Evolutionary conservation across 2,888 invertebrate genomes (phyloP).

Genomic region (Heteropelma amictum): DNA sequence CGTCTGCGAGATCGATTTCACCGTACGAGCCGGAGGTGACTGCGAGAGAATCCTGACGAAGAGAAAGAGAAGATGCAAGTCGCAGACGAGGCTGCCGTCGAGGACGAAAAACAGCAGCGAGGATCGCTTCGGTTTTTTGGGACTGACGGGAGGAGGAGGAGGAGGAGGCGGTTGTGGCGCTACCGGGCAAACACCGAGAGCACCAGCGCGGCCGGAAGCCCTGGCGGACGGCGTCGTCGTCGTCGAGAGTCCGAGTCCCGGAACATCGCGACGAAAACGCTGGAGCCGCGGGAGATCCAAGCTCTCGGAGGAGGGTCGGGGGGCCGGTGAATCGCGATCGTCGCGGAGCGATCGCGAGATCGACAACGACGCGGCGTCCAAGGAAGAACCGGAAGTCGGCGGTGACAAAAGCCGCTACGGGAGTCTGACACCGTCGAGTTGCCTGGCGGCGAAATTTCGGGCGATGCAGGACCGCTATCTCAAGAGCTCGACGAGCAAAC

Average conservation of each 20-base stretch:
- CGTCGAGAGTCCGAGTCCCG: constrained; percentile 57
- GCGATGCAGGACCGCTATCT: constrained; percentile 86
- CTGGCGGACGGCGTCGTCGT: too few relatives aligned
- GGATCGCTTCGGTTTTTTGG: constrained; percentile 67
- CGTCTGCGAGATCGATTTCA: constrained; percentile 71
- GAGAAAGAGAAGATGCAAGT: constrained; percentile 72
- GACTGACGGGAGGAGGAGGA: constrained; percentile 44
- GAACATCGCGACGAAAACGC: constrained; percentile 52
- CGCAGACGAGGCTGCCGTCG: constrained; percentile 69
- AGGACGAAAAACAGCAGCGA: constrained; percentile 50
- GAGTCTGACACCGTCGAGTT: constrained; percentile 75
- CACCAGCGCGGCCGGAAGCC: too few relatives aligned
- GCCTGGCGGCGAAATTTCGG: constrained; percentile 84
- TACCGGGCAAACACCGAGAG: too few relatives aligned
- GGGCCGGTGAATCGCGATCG: too few relatives aligned
- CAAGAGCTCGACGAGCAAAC: constrained; percentile 84
- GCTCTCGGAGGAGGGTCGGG: too few relatives aligned
- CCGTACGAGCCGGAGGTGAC: constrained; percentile 62
- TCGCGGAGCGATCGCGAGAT: background rate
- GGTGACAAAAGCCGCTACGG: constrained; percentile 62
- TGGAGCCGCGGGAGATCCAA: constrained; percentile 63
- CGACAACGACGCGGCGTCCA: background rate
- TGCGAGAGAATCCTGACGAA: constrained; percentile 67
- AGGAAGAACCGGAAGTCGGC: constrained; percentile 14
- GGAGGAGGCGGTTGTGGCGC: background rate